Conservation (phyloP, 2,797 vertebrate genomes). For the Linurgus olivaceus region DNA sequence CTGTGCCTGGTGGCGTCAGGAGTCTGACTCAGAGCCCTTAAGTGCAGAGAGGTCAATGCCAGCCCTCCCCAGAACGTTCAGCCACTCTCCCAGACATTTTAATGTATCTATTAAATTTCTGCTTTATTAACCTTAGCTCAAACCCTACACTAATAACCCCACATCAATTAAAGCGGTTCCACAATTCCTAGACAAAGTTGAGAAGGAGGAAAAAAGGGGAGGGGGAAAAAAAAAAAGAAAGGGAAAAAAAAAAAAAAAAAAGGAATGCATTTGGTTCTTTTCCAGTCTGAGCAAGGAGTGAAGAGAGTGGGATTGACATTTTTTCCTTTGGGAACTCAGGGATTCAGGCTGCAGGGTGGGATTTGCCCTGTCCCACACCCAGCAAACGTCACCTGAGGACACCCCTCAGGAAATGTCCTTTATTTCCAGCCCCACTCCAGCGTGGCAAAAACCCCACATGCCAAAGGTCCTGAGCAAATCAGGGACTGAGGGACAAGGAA, state of each 20-base stretch:
- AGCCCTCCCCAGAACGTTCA: slow-evolving; percentile 22
- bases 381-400: background rate
- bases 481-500: background rate
- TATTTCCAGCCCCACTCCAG: background rate
- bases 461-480: background rate
- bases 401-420: background rate
- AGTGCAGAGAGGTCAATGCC: slow-evolving; percentile 66
- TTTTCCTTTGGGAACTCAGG: background rate
- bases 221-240: rapidly evolving
- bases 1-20: slow-evolving; percentile 53
- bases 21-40: slow-evolving; percentile 65
- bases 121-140: slow-evolving; percentile 72
- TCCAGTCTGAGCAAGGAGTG: background rate
- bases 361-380: background rate
- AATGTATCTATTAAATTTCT: slow-evolving; percentile 72
- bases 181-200: slow-evolving; percentile 47
- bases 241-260: too few species aligned
- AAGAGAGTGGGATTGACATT: background rate
- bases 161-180: slow-evolving; percentile 66
- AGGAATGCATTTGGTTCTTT: background rate
- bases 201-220: background rate
- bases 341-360: background rate
- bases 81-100: slow-evolving; percentile 62
- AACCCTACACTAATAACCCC: slow-evolving; percentile 26
- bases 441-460: background rate